These are phyloP conservation scores for Poeciliopsis infans DNA, from an alignment of 2,797 vertebrate species.

Conservation along the genomic window DNA sequence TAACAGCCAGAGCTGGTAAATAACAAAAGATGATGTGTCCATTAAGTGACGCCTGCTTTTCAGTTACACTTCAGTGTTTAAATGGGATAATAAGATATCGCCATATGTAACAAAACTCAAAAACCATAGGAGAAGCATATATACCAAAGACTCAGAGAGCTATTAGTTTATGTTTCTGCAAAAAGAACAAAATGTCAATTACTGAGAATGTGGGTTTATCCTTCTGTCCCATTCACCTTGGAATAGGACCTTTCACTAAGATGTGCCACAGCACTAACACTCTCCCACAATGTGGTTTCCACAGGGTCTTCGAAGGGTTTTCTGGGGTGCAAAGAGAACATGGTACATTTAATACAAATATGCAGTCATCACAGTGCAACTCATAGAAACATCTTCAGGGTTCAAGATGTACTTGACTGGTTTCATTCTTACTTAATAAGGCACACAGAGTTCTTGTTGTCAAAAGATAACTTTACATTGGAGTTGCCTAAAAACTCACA, in stretches of 20 bases:
- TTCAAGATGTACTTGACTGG: background rate
- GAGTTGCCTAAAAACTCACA: background rate
- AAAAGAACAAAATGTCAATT: background rate
- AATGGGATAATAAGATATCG: conserved; percentile 51
- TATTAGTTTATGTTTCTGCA: background rate
- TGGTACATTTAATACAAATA: background rate
- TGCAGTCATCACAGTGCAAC: background rate
- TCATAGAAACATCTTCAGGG: background rate
- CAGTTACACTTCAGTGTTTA: conserved; percentile 36
- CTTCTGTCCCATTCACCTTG: background rate
- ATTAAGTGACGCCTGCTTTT: conserved; percentile 42
- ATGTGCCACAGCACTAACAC: background rate
- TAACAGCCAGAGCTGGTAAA: conserved; percentile 62
- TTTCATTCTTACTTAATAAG: background rate
- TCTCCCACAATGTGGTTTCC: background rate
- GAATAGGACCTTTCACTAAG: background rate
- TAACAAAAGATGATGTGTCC: conserved; percentile 63
- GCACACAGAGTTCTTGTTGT: background rate
- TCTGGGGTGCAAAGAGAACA: background rate
- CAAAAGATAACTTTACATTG: background rate
- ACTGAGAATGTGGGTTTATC: background rate
- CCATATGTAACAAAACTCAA: conserved; percentile 9
- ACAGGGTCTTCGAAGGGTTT: background rate
- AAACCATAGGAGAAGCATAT: background rate
- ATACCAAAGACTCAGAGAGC: background rate